A percentile compares a stretch with the other conserved stretches of the same genome.
Evolutionary conservation across 2,797 vertebrate species (phyloP).

Genomic region (Semotilus atromaculatus): DNA sequence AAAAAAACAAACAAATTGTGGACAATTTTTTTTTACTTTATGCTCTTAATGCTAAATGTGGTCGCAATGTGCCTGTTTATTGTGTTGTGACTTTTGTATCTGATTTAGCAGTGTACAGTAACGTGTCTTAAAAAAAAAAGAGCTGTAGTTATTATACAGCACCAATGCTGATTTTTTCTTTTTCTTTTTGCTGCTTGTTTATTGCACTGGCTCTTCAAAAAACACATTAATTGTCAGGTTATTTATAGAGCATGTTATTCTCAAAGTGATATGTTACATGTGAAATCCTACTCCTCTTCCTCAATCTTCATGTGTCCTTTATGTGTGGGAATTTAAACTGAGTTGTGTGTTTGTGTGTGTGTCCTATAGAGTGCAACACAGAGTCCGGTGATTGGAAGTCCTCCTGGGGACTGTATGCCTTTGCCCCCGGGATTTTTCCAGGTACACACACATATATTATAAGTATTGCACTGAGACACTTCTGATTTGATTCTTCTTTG

Average conservation of each 20-base stretch:
- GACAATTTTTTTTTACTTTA: not conserved
- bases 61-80: not conserved
- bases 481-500: not conserved
- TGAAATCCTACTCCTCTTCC: not conserved
- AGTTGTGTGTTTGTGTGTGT: conserved; percentile 38
- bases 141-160: not conserved
- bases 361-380: conserved; percentile 89
- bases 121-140: not conserved
- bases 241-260: not conserved
- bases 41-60: not conserved
- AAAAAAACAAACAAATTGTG: too few relatives aligned
- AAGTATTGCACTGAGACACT: not conserved
- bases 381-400: conserved; percentile 94
- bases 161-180: not conserved
- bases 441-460: conserved; percentile 74
- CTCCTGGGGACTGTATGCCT: conserved; percentile 97
- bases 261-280: not conserved
- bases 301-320: not conserved
- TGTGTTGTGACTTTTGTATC: not conserved
- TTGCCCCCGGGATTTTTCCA: conserved; percentile 97
- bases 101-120: not conserved
- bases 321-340: not conserved
- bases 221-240: not conserved
- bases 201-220: not conserved
- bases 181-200: conserved; percentile 11